phyloP scores from a whole-genome alignment of 2,797 vertebrate species.

The Tolypeutes matacus region DNA sequence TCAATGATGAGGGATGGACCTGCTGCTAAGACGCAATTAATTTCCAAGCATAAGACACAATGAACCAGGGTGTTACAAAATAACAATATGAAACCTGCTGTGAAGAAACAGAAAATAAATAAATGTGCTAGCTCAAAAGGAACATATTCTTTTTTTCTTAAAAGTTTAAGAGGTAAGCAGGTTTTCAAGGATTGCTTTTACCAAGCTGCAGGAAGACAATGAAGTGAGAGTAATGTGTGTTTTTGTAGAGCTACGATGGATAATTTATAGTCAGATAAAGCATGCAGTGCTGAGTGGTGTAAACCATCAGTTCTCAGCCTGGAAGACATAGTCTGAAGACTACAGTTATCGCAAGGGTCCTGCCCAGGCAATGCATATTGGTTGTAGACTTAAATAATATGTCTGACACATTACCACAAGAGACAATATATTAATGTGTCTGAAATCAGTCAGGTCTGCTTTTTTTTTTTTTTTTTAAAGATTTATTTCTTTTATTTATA shows the following conservation, averaged over 20 bases:
- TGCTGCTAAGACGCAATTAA: constrained; percentile 78
- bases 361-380: not conserved
- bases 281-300: not conserved
- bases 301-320: not conserved
- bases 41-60: constrained; percentile 70
- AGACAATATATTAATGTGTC: not conserved
- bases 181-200: constrained; percentile 35
- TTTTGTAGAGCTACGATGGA: not conserved
- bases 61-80: constrained; percentile 36
- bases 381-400: not conserved
- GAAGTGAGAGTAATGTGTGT: not conserved
- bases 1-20: constrained; percentile 77
- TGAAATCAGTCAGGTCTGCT: not conserved
- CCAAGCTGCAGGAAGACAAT: not conserved
- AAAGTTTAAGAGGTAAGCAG: not conserved
- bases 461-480: no score
- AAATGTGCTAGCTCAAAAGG: constrained; percentile 14
- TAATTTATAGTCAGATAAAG: not conserved
- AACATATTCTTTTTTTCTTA: not conserved
- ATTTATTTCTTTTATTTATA: no score
- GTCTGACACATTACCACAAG: not conserved
- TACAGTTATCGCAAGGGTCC: no score
- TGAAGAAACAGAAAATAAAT: constrained; percentile 62
- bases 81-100: constrained; percentile 40
- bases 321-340: not conserved